Evolutionary conservation across 2,797 vertebrate species (phyloP).

Genomic region (Galaxias olidus): DNA sequence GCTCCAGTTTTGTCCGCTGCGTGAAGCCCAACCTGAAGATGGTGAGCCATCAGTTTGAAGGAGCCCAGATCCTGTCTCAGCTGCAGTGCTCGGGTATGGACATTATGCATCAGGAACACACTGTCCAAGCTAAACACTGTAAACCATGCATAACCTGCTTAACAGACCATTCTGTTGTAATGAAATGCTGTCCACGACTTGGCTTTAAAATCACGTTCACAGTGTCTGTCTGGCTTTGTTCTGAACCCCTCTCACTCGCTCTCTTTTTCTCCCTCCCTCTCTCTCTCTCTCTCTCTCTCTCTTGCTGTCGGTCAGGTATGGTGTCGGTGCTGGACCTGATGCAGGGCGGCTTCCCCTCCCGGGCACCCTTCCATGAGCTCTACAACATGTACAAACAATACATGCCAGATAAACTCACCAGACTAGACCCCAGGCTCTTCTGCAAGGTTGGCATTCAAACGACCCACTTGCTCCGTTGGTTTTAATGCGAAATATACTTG

Average conservation of each 20-base stretch:
- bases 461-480: not conserved
- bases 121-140: not conserved
- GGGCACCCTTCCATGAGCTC: conserved; percentile 96
- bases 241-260: not conserved
- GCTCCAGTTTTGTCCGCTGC: conserved; percentile 97
- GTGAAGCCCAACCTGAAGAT: conserved; percentile 99
- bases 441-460: conserved; percentile 85
- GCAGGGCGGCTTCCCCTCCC: conserved; percentile 97
- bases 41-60: conserved; percentile 97
- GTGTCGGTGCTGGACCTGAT: conserved; percentile 98
- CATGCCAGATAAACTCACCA: conserved; percentile 90
- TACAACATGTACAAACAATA: conserved; percentile 99
- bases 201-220: no score
- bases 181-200: no score
- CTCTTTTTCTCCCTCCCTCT: not conserved
- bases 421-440: conserved; percentile 94
- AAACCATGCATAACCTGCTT: not conserved
- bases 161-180: no score
- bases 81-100: conserved; percentile 94
- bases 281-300: not conserved
- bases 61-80: conserved; percentile 95
- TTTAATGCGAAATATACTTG: no score
- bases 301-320: conserved; percentile 81
- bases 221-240: not conserved
- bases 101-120: no score